These are phyloP conservation scores for Buphagus erythrorhynchus DNA, from an alignment of 2,797 vertebrate genomes.

Conservation along the genomic window DNA sequence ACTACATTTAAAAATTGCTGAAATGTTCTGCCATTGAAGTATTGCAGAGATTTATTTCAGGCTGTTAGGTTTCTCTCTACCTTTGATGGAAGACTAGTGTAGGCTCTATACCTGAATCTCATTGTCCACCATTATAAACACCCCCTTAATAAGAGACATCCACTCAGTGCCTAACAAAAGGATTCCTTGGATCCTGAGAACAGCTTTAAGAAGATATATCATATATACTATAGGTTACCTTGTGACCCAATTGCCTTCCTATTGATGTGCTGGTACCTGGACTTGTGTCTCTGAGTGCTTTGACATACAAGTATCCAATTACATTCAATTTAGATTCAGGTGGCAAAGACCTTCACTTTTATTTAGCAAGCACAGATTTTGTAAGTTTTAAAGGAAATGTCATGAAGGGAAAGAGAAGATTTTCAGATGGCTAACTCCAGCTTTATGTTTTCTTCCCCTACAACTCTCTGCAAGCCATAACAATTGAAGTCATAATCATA, in stretches of 20 bases:
- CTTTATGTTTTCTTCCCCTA: conserved; percentile 24
- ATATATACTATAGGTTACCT: conserved; percentile 57
- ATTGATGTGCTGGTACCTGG: conserved; percentile 73
- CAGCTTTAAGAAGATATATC: conserved; percentile 60
- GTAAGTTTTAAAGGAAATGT: conserved; percentile 69
- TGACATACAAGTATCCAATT: conserved; percentile 76
- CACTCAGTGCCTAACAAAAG: conserved; percentile 65
- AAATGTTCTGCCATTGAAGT: conserved; percentile 16
- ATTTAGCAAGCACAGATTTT: conserved; percentile 41
- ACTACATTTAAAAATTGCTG: conserved; percentile 38
- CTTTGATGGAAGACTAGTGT: conserved; percentile 59
- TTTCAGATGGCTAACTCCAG: conserved; percentile 54
- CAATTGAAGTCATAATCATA: conserved; percentile 45
- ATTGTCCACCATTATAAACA: conserved; percentile 68
- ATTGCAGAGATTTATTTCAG: conserved; percentile 55
- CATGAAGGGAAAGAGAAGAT: conserved; percentile 58
- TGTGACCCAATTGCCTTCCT: conserved; percentile 71
- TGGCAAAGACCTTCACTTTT: conserved; percentile 72
- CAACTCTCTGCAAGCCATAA: conserved; percentile 6
- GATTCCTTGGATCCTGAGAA: conserved; percentile 67
- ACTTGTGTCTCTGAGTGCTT: conserved; percentile 62
- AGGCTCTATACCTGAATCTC: conserved; percentile 24
- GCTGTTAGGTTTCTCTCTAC: conserved; percentile 32
- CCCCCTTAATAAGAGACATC: conserved; percentile 66
- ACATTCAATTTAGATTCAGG: conserved; percentile 71